Conservation (phyloP, 1,140 invertebrate genomes). For the Leptestheria dahalacensis region DNA sequence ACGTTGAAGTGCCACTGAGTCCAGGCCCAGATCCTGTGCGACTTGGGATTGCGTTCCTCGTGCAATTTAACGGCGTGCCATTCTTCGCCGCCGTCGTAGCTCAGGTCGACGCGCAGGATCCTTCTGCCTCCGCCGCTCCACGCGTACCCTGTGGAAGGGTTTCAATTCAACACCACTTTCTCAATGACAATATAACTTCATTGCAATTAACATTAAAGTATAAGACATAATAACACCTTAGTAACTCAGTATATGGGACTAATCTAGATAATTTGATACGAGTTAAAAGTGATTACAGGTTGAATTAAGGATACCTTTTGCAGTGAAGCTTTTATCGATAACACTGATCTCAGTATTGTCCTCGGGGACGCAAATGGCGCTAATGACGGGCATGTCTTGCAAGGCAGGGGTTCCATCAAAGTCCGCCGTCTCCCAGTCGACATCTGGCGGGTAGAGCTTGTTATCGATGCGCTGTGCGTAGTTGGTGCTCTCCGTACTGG, state of each 20-base stretch:
- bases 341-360: not conserved
- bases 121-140: constrained; percentile 1
- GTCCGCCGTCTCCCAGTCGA: constrained; percentile 1
- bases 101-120: constrained; percentile 8
- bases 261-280: no score
- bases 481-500: not conserved
- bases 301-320: not conserved
- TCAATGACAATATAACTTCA: no score
- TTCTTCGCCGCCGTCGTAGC: not conserved
- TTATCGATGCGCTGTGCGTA: constrained; percentile 5
- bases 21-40: not conserved
- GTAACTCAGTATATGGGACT: no score
- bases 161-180: not conserved
- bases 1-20: not conserved
- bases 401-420: constrained; percentile 4
- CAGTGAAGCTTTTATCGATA: not conserved
- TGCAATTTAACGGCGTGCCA: not conserved
- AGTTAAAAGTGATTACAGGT: not conserved
- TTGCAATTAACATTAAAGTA: no score
- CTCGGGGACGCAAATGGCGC: not conserved
- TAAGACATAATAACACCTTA: no score
- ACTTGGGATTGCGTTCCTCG: not conserved
- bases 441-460: constrained; percentile 10
- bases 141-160: constrained; percentile 1
- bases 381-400: not conserved